Base-by-base conservation (phyloP, 1,140 invertebrate species). In the Microplitis demolitor region DNA sequence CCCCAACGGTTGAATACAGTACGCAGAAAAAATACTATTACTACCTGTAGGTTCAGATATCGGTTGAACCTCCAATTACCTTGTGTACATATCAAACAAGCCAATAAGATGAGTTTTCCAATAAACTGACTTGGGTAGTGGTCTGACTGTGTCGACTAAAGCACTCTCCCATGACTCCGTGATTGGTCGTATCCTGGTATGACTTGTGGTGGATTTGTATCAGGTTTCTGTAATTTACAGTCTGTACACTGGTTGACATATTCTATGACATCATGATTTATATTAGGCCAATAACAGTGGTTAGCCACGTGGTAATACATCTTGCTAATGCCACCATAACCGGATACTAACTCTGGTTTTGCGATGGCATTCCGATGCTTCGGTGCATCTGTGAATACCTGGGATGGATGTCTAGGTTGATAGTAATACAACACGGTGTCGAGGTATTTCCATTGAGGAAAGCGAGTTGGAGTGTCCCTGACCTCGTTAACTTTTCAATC, bases 1-100 rank as follows among this genome's bases (percentile, higher is more conserved):
- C 85, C 84, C 73, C 82, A 87, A 13, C 84, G 74, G 9, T 87
- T 68, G 39, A 84, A 78, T 2, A 86, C 50, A 73, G 86, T 82
- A 4, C 56, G 4, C 4, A 60, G 9, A 31, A 60, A 60, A 9
- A 33, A 60, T 31, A 60, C 31, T 11, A 37, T 33, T 60, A 60
- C 31, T 24, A 6, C 24, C 56, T 1, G 24, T 60, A 3, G 56
- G 56, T 60, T 33, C 56, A 31, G 56, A 16, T 33, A 60, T 31
- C 6, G 56, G 24, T 60, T 60, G 14, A 33, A 33, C 56, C 31
- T 60, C 56, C 31, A 60, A 60, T 1, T 60, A 60, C 11, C 56
- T 1, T 16, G 56, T 24, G 4, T 60, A 60, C 14, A 31, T 60
- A 11, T 60, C 24, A 24, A 4, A 60, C 11, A 60, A 33, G 5